Evolutionary conservation across 92 coral and sea anemone species (phyloP), one percentile per base, ranked within the genome.

Genomic region (Scolanthus callimorphus): DNA sequence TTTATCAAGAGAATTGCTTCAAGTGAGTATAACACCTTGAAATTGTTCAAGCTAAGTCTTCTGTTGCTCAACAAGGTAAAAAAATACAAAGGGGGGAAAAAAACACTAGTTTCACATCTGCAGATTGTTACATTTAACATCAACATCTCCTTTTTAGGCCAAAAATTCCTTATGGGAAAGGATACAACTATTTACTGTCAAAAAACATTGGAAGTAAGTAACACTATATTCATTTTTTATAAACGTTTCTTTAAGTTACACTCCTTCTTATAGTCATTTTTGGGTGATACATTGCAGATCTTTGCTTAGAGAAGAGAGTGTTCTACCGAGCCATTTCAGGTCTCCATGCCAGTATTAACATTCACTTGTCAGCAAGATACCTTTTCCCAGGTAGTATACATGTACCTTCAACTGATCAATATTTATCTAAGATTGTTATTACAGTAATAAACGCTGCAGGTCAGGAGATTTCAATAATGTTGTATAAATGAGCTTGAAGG

Each of bases 271-370:
- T 34, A 6, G 8, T 15, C 15, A 34, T 15, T 34, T 15, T 34
- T 34, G 41, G n/a, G n/a, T n/a, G n/a, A n/a, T 2, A 25, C 12
- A 25, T 74, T 50, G 12, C 79, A 91, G 97, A 76, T 49, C 53
- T 92, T 85, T 92, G 98, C 22, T 79, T 92, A 13, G 98, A 92
- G 74, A 92, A 92, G 76, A 69, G 98, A 61, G 98, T 92, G 17
- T 92, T 92, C 62, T 92, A 83, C 68, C 79, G 98, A 17, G 82
- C 72, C 39, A 88, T 92, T 71, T 92, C 98, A 4, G 98, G 98
- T 19, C 68, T 92, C 51, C 98, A 92, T 65, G 89, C 98, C 27
- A 92, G 98, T 55, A 90, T 92, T n/a, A 92, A 92, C 70, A 92
- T 85, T 22, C 98, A 92, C 49, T 65, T 92, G 50, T 84, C 92